Conservation (phyloP, 2,888 invertebrate genomes). For the Phalera bucephala region DNA sequence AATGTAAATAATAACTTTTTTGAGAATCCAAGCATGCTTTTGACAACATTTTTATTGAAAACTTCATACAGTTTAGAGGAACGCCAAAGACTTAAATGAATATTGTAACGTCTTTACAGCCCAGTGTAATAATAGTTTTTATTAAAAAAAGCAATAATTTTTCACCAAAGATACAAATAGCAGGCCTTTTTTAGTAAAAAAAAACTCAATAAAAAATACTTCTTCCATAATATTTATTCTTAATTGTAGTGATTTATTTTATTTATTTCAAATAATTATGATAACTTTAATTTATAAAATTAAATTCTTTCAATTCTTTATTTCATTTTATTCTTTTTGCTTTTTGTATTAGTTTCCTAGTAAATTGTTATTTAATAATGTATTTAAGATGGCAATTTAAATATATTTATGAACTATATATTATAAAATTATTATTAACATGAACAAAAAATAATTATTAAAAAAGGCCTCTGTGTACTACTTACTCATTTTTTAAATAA, state of each 20-base stretch:
- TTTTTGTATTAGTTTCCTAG: no score
- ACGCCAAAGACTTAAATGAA: constrained; percentile 72
- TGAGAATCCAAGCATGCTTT: constrained; percentile 37
- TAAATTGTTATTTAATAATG: no score
- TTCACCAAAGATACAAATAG: constrained; percentile 62
- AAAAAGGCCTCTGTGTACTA: constrained; percentile 35
- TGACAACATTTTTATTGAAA: constrained; percentile 41
- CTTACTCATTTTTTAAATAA: constrained; percentile 30
- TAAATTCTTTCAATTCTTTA: no score
- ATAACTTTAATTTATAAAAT: no score
- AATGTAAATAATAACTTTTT: constrained; percentile 30
- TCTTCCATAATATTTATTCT: no score
- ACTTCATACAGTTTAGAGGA: constrained; percentile 79
- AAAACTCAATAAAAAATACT: no score
- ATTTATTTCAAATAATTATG: not conserved
- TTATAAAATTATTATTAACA: no score
- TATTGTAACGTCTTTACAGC: constrained; percentile 49
- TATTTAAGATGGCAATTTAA: no score
- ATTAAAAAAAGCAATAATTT: constrained; percentile 56
- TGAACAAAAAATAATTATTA: no score
- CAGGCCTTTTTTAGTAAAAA: constrained; percentile 46
- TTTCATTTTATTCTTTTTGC: no score
- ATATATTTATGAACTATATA: no score
- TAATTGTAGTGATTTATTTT: not conserved
- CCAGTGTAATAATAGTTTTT: constrained; percentile 38